Evolutionary conservation across 2,888 invertebrate species (phyloP), one percentile per base, ranked within the genome.

Genomic region (Catocala sponsa): DNA sequence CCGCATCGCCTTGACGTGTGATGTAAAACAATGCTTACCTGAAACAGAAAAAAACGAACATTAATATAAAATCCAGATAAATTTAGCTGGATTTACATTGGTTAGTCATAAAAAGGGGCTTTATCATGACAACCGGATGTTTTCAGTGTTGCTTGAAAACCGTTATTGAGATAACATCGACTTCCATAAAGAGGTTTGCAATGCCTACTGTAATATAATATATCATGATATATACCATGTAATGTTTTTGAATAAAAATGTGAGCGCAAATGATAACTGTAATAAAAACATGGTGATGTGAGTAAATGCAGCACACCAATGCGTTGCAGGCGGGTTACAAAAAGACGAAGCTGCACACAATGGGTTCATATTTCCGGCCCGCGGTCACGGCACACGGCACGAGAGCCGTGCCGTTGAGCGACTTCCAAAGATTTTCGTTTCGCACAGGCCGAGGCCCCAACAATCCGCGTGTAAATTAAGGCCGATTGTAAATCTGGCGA

Each of bases 291-390:
- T 62, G 52, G 9, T 62, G 35, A 46, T 70, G 68, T 52, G 50
- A 55, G 60, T 58, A 53, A 63, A 62, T 78, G 79, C 78, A 80
- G 80, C 72, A 78, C 79, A 78, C 79, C 76, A 74, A 76, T 79
- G 78, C 72, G 72, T 74, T 76, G 74, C 66, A 78, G 65, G 70
- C 77, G 69, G 76, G 68, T 74, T 72, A 82, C 81, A 90, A 90
- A 90, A 91, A 87, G 83, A 81, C 71, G 79, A 85, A 79, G 76
- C 76, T 81, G 76, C 74, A 80, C 74, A 91, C 91, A 92, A 91
- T 91, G 87, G 85, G 83, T 85, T 85, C 86, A 86, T 82, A 85
- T 90, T 90, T 91, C 91, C 90, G 88, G 87, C 76, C 82, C 54
- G 77, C 81, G 81, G 80, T 81, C 82, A 83, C 76, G 73, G 78